These are phyloP conservation scores for Thumatha senex DNA, from an alignment of 2,888 invertebrate genomes.

Conservation along the genomic window DNA sequence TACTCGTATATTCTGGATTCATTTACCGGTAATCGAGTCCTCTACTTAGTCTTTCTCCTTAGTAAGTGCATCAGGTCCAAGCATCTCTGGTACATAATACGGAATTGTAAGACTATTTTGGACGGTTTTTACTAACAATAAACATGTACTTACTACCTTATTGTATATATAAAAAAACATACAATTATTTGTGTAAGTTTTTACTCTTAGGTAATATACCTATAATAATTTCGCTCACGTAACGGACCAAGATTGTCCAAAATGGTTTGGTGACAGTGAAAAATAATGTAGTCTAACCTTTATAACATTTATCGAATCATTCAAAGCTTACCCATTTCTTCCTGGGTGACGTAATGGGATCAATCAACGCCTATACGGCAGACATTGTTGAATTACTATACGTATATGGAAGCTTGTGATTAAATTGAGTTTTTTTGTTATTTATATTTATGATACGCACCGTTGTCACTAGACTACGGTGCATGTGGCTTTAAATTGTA, in stretches of 20 bases:
- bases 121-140: too few relatives aligned
- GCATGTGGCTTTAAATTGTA: too few relatives aligned
- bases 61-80: too few relatives aligned
- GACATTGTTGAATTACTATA: slow-evolving; percentile 20
- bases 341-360: slow-evolving; percentile 34
- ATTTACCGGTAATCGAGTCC: too few relatives aligned
- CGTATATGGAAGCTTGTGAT: slow-evolving; percentile 1
- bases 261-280: slow-evolving; percentile 64
- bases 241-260: slow-evolving; percentile 49
- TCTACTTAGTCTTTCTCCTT: too few relatives aligned
- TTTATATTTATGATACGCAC: neutral
- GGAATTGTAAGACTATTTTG: too few relatives aligned
- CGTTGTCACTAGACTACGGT: too few relatives aligned
- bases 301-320: slow-evolving; percentile 59
- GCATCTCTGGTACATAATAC: too few relatives aligned
- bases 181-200: neutral
- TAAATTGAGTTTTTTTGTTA: slow-evolving; percentile 1
- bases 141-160: too few relatives aligned
- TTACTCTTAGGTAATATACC: slow-evolving; percentile 2
- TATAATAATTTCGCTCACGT: slow-evolving; percentile 60
- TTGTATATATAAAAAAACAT: neutral
- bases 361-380: slow-evolving; percentile 37
- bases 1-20: too few relatives aligned
- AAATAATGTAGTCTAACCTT: slow-evolving; percentile 60
- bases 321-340: slow-evolving; percentile 43